Conservation (phyloP, 2,797 vertebrate species). For the Anabacerthia variegaticeps region DNA sequence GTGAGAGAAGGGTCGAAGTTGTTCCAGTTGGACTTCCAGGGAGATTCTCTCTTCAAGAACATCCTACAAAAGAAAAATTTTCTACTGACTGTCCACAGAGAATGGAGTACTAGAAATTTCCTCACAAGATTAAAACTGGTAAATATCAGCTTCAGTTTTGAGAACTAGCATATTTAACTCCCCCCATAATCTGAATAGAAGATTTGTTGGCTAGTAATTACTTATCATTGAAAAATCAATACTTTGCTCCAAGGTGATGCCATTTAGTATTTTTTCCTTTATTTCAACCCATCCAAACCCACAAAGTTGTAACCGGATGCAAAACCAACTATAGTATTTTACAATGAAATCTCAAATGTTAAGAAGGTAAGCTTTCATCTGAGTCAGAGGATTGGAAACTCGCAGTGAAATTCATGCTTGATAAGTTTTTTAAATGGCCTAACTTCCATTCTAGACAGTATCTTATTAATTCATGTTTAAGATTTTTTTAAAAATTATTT, state of each 20-base stretch:
- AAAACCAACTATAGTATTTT: not conserved
- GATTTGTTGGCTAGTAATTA: not conserved
- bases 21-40: conserved; percentile 98
- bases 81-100: conserved; percentile 3
- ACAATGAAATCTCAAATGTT: not conserved
- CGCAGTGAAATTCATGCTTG: not conserved
- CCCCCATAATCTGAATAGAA: not conserved
- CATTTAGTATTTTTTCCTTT: not conserved
- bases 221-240: not conserved
- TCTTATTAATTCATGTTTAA: not conserved
- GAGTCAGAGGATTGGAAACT: not conserved
- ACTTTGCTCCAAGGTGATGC: not conserved
- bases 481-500: not conserved
- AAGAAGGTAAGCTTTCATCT: not conserved
- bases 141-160: not conserved
- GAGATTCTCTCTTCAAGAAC: conserved; percentile 99
- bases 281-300: not conserved
- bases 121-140: not conserved
- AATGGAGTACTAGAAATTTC: not conserved
- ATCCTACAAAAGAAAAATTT: conserved; percentile 83
- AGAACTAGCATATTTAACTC: not conserved
- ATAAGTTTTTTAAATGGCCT: not conserved
- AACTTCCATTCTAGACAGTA: not conserved
- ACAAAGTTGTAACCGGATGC: not conserved
- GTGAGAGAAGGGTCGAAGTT: conserved; percentile 98